phyloP scores from a whole-genome alignment of 2,888 invertebrate genomes.

The Dryocosmus kuriphilus region DNA sequence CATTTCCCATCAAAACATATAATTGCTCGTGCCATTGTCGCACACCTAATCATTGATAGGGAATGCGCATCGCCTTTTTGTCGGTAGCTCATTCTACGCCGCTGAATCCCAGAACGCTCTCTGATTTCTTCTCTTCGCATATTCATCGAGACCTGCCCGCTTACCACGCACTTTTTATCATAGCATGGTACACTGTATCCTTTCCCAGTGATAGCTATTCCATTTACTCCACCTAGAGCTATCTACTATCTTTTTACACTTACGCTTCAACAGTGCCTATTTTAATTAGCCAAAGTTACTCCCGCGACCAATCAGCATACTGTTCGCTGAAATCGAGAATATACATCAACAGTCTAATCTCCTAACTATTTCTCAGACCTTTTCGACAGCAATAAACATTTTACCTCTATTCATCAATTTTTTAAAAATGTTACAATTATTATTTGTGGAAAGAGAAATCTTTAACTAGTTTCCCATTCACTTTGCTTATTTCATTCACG shows the following conservation, averaged over 20 bases:
- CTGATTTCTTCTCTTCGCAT: not conserved
- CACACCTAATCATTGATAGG: not conserved
- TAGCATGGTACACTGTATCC: too few species aligned
- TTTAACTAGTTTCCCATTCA: too few species aligned
- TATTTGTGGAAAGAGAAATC: too few species aligned
- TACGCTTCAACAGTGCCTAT: too few species aligned
- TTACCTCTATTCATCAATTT: too few species aligned
- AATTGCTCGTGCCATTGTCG: not conserved
- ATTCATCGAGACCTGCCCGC: too few species aligned
- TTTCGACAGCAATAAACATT: too few species aligned
- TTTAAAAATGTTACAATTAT: too few species aligned
- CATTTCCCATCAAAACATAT: slow-evolving; percentile 8
- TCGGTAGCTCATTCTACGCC: slow-evolving; percentile 11
- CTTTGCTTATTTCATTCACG: not conserved
- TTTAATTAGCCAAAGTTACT: too few species aligned
- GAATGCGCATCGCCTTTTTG: slow-evolving; percentile 14
- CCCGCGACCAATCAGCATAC: too few species aligned
- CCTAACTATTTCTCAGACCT: too few species aligned
- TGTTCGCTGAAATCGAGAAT: not conserved
- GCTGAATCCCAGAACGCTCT: slow-evolving; percentile 13
- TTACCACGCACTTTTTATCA: too few species aligned
- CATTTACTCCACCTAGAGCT: not conserved
- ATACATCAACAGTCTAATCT: not conserved
- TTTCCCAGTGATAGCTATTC: not conserved
- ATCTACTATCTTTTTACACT: not conserved